Percentiles rank a stretch among this genome's conserved stretches.
Conservation (phyloP, 2,888 invertebrate species). For the Ochropleura plecta region DNA sequence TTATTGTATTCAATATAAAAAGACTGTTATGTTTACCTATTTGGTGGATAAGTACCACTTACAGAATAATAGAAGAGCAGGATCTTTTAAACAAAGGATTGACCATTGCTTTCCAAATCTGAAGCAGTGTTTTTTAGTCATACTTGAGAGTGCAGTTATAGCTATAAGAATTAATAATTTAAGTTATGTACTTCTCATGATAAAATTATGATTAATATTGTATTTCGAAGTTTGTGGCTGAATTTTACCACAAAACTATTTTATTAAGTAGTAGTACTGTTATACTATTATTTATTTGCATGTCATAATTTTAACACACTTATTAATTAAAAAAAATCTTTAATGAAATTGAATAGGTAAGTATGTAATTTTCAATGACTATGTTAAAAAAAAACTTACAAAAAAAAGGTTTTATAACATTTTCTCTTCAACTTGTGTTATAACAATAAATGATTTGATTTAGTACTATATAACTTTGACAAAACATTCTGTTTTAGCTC, state of each 20-base stretch:
- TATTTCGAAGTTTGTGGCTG: not conserved
- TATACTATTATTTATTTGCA: too few relatives aligned
- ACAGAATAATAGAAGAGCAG: not conserved
- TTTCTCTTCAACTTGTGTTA: too few relatives aligned
- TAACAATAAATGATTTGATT: too few relatives aligned
- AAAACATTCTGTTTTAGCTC: constrained; percentile 47
- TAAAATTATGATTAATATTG: not conserved
- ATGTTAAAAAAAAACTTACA: too few relatives aligned
- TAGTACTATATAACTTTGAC: not conserved
- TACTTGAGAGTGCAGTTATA: not conserved
- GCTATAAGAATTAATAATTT: too few relatives aligned
- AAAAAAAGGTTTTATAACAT: too few relatives aligned
- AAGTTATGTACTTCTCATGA: not conserved
- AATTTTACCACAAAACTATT: not conserved
- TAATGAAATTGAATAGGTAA: too few relatives aligned
- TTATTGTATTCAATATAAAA: constrained; percentile 15
- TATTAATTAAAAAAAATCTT: too few relatives aligned
- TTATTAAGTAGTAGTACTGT: not conserved
- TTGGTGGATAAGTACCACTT: not conserved
- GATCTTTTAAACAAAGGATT: not conserved
- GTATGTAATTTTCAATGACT: too few relatives aligned
- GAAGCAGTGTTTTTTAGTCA: not conserved
- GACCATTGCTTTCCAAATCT: not conserved
- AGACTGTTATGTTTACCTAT: constrained; percentile 21
- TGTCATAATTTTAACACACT: too few relatives aligned